Evolutionary conservation across 1,140 invertebrate species (phyloP), one percentile per base, ranked within the genome.

Genomic region (Heliothis subflexa): DNA sequence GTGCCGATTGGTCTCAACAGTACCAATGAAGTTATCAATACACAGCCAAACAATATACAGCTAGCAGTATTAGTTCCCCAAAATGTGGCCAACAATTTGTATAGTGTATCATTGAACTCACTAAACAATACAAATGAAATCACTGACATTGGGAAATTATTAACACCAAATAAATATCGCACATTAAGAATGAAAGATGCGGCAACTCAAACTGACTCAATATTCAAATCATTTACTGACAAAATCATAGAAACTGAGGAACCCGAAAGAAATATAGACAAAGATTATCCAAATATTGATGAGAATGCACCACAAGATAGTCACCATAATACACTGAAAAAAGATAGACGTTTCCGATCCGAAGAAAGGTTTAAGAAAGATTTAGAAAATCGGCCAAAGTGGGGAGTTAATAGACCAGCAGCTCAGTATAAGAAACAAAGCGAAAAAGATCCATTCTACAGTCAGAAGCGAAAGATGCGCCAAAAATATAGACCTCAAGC

Each of bases 401-500:
- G 96, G 96, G 96, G 96, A 28, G 96, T 95, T 0, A 96, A 96
- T 84, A 95, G 96, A 82, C 96, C 96, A 68, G 96, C 95, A 47
- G 97, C 96, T 12, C 96, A 97, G 80, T 97, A 97, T 86, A 95
- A 97, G 81, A 97, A 97, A 79, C 97, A 97, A 92, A 97, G 97
- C 83, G 97, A 97, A 87, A 97, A 97, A 86, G 97, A 97, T 92
- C 96, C 96, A 18, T 95, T 97, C 87, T 97, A 97, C 88, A 95
- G 95, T 57, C 96, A 96, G 90, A 95, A 96, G 82, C 85, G 96
- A 82, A 96, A 96, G 92, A 86, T 96, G 70, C 92, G 96, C 50
- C 95, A 96, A 85, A 95, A 96, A 86, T 91, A 93, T 74, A 90
- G 95, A 72, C 82, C 89, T 47, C 93, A 95, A 86, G 86, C 91